These are phyloP conservation scores for Lochmaea capreae DNA, from an alignment of 2,888 invertebrate genomes.

Conservation along the genomic window DNA sequence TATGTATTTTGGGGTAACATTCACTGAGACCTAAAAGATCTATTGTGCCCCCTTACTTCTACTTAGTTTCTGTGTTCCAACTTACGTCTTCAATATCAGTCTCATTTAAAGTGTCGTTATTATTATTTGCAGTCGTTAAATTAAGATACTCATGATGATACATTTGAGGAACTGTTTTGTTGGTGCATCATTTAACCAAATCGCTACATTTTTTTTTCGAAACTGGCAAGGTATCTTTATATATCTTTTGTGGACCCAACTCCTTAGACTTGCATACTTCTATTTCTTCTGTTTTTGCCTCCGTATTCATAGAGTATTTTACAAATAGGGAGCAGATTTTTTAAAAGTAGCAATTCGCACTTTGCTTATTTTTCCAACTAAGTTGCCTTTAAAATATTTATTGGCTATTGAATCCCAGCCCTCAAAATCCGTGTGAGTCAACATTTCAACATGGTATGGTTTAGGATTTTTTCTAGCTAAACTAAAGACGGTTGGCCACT, in stretches of 20 bases:
- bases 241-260: neutral
- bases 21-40: no score
- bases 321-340: neutral
- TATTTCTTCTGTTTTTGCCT: neutral
- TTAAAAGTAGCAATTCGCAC: neutral
- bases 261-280: neutral
- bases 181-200: neutral
- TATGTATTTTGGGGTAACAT: no score
- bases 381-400: conserved; percentile 1
- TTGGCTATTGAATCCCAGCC: neutral
- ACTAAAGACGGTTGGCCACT: neutral
- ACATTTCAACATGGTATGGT: conserved; percentile 2
- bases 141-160: conserved; percentile 1
- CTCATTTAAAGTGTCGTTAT: neutral
- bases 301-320: conserved; percentile 1
- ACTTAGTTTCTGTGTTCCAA: no score
- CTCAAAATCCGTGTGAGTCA: neutral
- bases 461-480: neutral
- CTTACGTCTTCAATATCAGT: neutral
- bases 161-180: neutral
- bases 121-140: neutral
- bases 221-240: neutral
- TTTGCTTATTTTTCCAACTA: neutral
- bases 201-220: neutral
- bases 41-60: no score